Conservation (phyloP, 1,140 invertebrate genomes). For the Hermetia illucens region DNA sequence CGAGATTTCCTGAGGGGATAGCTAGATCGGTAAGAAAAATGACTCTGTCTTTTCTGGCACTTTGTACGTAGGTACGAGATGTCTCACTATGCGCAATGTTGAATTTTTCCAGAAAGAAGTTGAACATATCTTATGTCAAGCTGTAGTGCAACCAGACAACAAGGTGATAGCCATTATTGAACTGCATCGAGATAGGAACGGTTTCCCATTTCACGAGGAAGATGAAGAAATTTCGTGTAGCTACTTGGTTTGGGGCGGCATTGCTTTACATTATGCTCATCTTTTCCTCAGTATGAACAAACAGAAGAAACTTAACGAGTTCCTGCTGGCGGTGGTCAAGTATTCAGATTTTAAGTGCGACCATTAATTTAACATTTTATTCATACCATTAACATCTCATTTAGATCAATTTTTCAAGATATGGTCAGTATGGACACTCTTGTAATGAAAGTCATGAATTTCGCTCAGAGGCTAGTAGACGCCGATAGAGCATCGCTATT, state of each 20-base stretch:
- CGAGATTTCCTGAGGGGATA: slow-evolving; percentile 34
- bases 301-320: slow-evolving; percentile 52
- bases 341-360: slow-evolving; percentile 26
- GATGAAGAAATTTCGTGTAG: slow-evolving; percentile 50
- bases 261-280: slow-evolving; percentile 44
- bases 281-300: slow-evolving; percentile 46
- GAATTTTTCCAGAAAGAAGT: slow-evolving; percentile 9
- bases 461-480: slow-evolving; percentile 62
- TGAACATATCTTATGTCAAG: slow-evolving; percentile 36
- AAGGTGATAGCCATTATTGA: slow-evolving; percentile 39
- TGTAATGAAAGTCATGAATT: slow-evolving; percentile 72
- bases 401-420: slow-evolving; percentile 59
- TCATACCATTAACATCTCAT: neutral
- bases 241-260: slow-evolving; percentile 48
- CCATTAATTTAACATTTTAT: neutral
- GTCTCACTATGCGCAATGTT: neutral
- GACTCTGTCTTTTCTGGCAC: slow-evolving; percentile 7
- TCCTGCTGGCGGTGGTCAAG: slow-evolving; percentile 58
- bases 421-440: slow-evolving; percentile 71
- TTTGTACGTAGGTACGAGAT: neutral
- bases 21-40: slow-evolving; percentile 22
- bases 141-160: slow-evolving; percentile 40
- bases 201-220: slow-evolving; percentile 40
- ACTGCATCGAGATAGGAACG: slow-evolving; percentile 26
- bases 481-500: slow-evolving; percentile 70